A percentile compares a stretch with the other conserved stretches of the same genome.
Conservation (phyloP, 1,140 invertebrate species). For the Liolophura sinensis region DNA sequence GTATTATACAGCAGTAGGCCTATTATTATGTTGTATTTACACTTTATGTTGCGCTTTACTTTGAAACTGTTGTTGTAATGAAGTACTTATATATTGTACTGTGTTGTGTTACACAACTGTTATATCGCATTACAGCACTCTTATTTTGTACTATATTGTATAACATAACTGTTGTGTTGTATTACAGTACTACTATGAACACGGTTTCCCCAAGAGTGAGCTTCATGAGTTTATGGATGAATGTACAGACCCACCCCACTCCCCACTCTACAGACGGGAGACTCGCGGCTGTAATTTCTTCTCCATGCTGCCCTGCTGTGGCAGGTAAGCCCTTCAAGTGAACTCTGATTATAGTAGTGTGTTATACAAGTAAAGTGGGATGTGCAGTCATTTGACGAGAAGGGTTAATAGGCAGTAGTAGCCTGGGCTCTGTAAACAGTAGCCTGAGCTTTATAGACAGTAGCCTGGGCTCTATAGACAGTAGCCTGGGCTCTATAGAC, state of each 20-base stretch:
- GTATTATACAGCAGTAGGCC: not conserved
- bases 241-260: constrained; percentile 33
- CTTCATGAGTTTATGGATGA: constrained; percentile 74
- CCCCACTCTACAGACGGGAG: constrained; percentile 37
- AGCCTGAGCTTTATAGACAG: not conserved
- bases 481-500: not conserved
- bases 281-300: constrained; percentile 23
- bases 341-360: not conserved
- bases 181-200: constrained; percentile 73
- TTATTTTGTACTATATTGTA: too few relatives aligned
- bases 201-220: constrained; percentile 85
- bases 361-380: too few relatives aligned
- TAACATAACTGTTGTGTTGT: too few relatives aligned
- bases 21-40: not conserved
- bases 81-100: constrained; percentile 42
- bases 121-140: not conserved
- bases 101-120: constrained; percentile 8
- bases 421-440: not conserved
- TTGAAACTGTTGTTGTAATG: constrained; percentile 10
- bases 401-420: too few relatives aligned
- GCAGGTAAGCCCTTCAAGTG: constrained; percentile 16
- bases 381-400: too few relatives aligned
- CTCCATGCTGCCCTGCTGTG: constrained; percentile 21
- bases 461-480: not conserved
- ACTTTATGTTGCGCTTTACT: not conserved